These are phyloP conservation scores for Cydia pomonella DNA, from an alignment of 1,140 invertebrate species.

Conservation along the genomic window DNA sequence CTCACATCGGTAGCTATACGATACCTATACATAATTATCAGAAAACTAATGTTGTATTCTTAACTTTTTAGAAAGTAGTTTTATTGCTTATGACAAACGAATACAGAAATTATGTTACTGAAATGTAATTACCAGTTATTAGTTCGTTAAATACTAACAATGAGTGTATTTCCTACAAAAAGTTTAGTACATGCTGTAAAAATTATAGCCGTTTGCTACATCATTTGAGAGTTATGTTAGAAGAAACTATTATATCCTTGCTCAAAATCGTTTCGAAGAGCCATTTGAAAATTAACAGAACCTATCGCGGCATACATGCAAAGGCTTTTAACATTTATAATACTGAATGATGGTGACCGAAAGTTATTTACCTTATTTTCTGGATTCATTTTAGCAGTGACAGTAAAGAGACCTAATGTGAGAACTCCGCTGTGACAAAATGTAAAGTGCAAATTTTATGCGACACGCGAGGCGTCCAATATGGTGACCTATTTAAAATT, in stretches of 20 bases:
- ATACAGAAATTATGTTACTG: no score
- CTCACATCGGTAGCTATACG: background rate
- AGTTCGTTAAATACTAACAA: no score
- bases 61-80: no score
- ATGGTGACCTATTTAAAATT: slow-evolving; percentile 7
- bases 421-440: background rate
- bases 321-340: background rate
- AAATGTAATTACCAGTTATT: no score
- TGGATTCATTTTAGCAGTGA: background rate
- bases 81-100: no score
- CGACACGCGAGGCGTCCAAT: background rate
- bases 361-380: background rate
- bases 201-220: no score
- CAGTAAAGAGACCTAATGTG: background rate
- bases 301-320: background rate
- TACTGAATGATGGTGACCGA: background rate
- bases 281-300: background rate
- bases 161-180: no score
- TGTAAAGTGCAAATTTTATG: background rate
- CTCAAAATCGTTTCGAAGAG: background rate
- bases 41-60: no score
- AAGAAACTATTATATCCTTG: background rate
- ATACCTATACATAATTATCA: background rate
- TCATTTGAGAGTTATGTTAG: background rate
- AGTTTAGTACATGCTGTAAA: no score